Base-by-base conservation (phyloP, 1,140 invertebrate genomes). In the Drosophila pandora region DNA sequence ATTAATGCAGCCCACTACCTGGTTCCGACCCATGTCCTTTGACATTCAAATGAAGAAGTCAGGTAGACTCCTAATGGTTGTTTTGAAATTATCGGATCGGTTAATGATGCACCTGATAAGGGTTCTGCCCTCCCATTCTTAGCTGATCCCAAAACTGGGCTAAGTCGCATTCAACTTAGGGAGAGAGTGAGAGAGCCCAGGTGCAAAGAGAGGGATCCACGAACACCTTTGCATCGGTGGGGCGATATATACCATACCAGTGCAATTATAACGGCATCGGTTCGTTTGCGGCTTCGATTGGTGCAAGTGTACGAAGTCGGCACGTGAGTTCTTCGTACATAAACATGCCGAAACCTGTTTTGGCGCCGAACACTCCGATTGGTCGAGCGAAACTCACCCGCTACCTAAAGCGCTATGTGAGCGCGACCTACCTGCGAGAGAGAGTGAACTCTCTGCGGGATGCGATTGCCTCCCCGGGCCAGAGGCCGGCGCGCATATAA, bases 291-390 rank as follows among this genome's bases (percentile, higher is more conserved):
- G 72, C 74, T 62, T 76, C 69, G 76, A 87, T 88, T 88, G 83
- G 83, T 88, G 82, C 82, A 87, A 87, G 82, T 87, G 82, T 85
- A 82, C 77, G 78, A 81, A 69, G 70, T 69, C 53, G 65, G 64
- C 60, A 75, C 73, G 71, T 68, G 73, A 76, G 82, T 62, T 47
- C 41, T 61, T 80, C 58, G 76, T 79, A 64, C 43, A 85, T 87
- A 87, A 57, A 75, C 80, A 76, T 73, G 62, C 45, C 59, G 48
- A 75, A 87, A 83, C 83, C 80, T 80, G 82, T 87, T 87, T 88
- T 22, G 17, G 3, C 52, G 52, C 75, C 48, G 32, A 49, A 21
- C 47, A 37, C 41, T 70, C 50, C 79, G 67, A 87, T 87, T 87
- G 83, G 82, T 68, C 70, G 58, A 37, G 10, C 10, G 1, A 3